Evolutionary conservation across 2,888 invertebrate species (phyloP).

Genomic region (Thysanoteuthis rhombus): DNA sequence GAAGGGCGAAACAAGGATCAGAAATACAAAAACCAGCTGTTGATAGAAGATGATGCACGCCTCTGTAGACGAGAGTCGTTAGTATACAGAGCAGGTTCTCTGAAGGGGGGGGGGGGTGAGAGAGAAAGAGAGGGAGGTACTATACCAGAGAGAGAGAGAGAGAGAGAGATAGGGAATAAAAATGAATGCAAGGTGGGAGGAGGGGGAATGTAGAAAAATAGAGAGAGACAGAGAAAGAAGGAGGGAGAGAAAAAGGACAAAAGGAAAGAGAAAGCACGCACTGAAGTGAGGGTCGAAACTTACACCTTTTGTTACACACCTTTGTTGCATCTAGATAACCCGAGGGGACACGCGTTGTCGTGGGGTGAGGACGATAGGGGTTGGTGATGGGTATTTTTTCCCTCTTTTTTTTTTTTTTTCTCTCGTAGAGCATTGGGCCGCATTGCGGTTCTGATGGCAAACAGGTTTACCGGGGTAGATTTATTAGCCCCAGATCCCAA

Average conservation of each 20-base stretch:
- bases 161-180: background rate
- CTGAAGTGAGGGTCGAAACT: background rate
- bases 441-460: no score
- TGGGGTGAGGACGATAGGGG: no score
- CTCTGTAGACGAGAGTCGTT: background rate
- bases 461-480: no score
- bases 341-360: no score
- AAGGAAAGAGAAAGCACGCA: no score
- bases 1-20: background rate
- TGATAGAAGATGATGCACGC: background rate
- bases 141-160: slow-evolving; percentile 12
- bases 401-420: no score
- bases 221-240: background rate
- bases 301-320: no score
- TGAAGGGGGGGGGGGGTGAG: background rate
- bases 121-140: slow-evolving; percentile 12
- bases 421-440: no score
- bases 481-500: no score
- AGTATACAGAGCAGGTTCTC: background rate
- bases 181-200: background rate
- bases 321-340: no score
- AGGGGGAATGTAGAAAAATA: background rate
- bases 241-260: no score
- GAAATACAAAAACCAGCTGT: background rate
- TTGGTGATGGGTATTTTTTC: no score